A percentile compares a stretch with the other conserved stretches of the same genome.
phyloP scores from a whole-genome alignment of 1,140 invertebrate species.

The Megalopta genalis region DNA sequence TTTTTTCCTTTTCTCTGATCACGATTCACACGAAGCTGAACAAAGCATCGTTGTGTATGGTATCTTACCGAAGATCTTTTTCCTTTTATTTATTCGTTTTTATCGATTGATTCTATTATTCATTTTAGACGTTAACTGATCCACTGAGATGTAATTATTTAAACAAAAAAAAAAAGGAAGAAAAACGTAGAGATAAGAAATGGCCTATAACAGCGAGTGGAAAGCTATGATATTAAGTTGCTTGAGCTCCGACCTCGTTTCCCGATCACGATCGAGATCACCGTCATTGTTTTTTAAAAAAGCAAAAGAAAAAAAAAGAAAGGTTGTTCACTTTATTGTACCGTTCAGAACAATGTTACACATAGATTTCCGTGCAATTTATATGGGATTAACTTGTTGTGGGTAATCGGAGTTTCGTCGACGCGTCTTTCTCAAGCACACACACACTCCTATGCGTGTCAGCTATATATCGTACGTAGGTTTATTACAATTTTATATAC shows the following conservation, averaged over 20 bases:
- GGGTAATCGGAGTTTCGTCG: background rate
- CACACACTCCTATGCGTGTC: conserved; percentile 7
- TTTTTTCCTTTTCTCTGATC: conserved; percentile 4
- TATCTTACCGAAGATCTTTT: background rate
- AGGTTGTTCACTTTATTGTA: background rate
- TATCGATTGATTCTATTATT: background rate
- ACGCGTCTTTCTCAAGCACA: background rate
- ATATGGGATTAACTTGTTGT: background rate
- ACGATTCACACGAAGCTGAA: background rate
- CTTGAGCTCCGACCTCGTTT: background rate
- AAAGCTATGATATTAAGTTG: conserved; percentile 5
- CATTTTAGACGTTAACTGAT: background rate
- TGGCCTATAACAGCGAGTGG: background rate
- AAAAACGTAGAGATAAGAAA: background rate
- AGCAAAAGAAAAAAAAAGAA: too few relatives aligned
- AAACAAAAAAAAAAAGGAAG: too few relatives aligned
- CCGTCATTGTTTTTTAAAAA: background rate
- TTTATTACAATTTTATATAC: conserved; percentile 45
- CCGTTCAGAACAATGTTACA: conserved; percentile 5
- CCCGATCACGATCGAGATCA: background rate
- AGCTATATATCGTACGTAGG: conserved; percentile 22
- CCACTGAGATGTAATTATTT: background rate
- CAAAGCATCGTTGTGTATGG: too few relatives aligned
- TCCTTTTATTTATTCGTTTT: background rate
- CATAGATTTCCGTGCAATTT: background rate